Evolutionary conservation across 1,140 invertebrate species (phyloP), one percentile per base, ranked within the genome.

Genomic region (Heliconius hermathena): DNA sequence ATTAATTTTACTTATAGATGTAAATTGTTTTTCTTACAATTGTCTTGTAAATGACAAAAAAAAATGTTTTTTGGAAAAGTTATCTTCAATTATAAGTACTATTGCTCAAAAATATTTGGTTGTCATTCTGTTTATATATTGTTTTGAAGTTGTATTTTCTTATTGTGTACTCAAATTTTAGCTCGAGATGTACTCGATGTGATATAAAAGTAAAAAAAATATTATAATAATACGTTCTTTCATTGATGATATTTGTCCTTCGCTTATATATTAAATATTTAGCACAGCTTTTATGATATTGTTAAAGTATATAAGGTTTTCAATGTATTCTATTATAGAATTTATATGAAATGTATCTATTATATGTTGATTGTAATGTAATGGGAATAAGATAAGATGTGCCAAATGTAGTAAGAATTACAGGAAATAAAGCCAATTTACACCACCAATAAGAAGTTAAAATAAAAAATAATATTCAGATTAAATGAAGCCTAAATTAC

Each of bases 141-240:
- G 60, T 82, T 38, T 54, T 78, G 52, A 80, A 76, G 29, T 26
- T 80, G 71, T 80, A 80, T 73, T 52, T 66, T 70, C 46, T 22
- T 54, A 66, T 66, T 66, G 26, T 66, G 26, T 80, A 89, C 87
- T 91, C 84, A 88, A 87, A 90, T 83, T 87, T 86, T 84, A 83
- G 83, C 89, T 91, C 84, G 85, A 90, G 81, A 72, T 93, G 88
- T 92, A 91, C 87, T 88, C 81, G 80, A 88, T 91, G 88, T 93
- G 91, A 91, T 91, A 93, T 88, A 84, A 87, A 89, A 91, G 90
- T 91, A 93, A 93, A 93, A 73, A 33, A 54, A 73, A 54, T 73
- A 76, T 90, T 73, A 89, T 89, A 87, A 84, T 76, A 76, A 85
- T 86, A 84, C 76, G 78, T 88, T 89, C 88, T 84, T 90, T 91